A percentile compares a stretch with the other conserved stretches of the same genome.
phyloP scores from a whole-genome alignment of 2,888 invertebrate genomes.

The Tromatobia lineatoria region DNA sequence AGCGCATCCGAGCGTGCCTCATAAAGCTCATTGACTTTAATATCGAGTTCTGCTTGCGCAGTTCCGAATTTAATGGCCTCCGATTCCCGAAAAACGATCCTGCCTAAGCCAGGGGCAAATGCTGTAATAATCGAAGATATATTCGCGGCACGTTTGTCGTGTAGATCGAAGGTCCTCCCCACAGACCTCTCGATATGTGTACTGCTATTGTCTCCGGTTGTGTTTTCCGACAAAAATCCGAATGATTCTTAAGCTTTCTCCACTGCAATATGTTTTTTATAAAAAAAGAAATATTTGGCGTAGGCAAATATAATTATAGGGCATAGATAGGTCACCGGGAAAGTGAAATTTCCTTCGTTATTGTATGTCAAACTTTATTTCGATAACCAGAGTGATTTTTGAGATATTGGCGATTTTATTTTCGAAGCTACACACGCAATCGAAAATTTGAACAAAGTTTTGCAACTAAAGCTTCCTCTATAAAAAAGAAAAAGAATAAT shows the following conservation, averaged over 20 bases:
- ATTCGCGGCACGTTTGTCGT: slow-evolving; percentile 81
- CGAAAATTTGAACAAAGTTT: too few relatives aligned
- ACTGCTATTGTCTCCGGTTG: slow-evolving; percentile 79
- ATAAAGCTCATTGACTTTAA: slow-evolving; percentile 55
- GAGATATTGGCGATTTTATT: too few relatives aligned
- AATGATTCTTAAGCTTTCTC: slow-evolving; percentile 76
- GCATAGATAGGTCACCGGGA: too few relatives aligned
- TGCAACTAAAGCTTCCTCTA: neutral
- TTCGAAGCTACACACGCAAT: too few relatives aligned
- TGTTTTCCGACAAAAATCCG: slow-evolving; percentile 73
- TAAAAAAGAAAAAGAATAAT: neutral
- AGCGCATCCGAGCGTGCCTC: slow-evolving; percentile 22
- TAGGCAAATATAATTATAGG: too few relatives aligned
- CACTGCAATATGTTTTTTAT: neutral
- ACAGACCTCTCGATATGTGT: neutral
- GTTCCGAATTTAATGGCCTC: slow-evolving; percentile 13
- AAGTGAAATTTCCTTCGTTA: too few relatives aligned
- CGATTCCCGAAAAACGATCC: slow-evolving; percentile 15
- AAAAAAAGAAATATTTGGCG: too few relatives aligned
- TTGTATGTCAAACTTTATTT: too few relatives aligned
- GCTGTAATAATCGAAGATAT: slow-evolving; percentile 61
- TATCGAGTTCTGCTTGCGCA: slow-evolving; percentile 46
- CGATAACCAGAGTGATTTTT: too few relatives aligned
- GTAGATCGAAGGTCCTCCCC: slow-evolving; percentile 46
- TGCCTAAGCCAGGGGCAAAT: slow-evolving; percentile 30